Evolutionary conservation across 2,888 invertebrate genomes (phyloP), one percentile per base, ranked within the genome.

Genomic region (Plagodis dolabraria): DNA sequence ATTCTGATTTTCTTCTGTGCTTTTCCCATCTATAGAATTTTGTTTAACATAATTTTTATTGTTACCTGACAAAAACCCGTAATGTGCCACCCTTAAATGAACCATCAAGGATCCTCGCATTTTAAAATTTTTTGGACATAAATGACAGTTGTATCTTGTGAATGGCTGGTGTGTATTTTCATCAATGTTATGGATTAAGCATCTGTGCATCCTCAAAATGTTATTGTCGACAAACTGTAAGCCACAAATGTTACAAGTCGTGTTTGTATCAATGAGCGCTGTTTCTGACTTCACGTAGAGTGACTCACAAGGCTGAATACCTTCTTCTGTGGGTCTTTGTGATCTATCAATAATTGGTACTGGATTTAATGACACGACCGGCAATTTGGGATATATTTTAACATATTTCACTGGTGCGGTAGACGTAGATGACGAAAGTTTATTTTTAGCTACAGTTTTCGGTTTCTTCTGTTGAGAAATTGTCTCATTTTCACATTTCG

Each of bases 21-120:
- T 74, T 58, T 71, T 77, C 43, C 62, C 72, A 51, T 71, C 73
- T 40, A 42, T 52, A 53, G 72, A 77, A 52, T 80, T 77, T 49
- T 59, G 50, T 9, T 46, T 53, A 47, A 63, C 71, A 33, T 49
- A 56, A 46, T 69, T 67, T 36, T 65, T 53, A 53, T 67, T 71
- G 63, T 77, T 79, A 46, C 79, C 82, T 9, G 87, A 79, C 33
- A 84, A 72, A 79, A 94, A 94, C 8, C 95, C 95, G 69, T 94
- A 95, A 85, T 97, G 97, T 0, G 96, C 96, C 11, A 97, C 96
- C 74, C 96, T 93, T 72, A 96, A 92, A 81, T 97, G 97, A 5
- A 97, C 95, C 94, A 97, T 96, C 7, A 97, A 83, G 55, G 96
- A 96, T 6, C 97, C 97, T 69, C 95, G 93, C 95, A 96, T 96